Conservation (phyloP, 2,797 vertebrate genomes). For the Oreochromis grahami region DNA sequence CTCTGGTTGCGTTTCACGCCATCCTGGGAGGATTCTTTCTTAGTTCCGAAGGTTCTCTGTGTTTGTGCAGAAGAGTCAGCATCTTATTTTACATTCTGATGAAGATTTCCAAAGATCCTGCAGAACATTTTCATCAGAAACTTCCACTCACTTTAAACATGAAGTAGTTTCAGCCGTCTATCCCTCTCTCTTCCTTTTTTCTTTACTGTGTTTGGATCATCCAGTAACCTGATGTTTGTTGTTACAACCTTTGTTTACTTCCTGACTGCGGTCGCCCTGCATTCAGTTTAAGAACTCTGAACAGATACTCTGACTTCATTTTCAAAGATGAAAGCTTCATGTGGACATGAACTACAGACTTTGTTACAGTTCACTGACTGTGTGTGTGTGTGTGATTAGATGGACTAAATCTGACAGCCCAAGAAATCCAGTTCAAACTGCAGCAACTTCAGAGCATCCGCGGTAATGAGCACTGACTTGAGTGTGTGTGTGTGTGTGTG, state of each 20-base stretch:
- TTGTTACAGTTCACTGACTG: neutral
- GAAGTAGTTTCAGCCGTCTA: neutral
- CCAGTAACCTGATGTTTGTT: neutral
- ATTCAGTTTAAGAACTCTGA: neutral
- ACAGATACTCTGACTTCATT: neutral
- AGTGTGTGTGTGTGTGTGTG: no score
- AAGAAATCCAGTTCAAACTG: constrained; percentile 14
- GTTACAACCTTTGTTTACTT: neutral
- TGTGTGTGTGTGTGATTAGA: neutral
- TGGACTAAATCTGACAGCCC: constrained; percentile 19
- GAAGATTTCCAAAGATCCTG: neutral
- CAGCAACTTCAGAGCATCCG: neutral
- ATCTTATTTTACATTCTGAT: neutral
- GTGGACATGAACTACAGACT: neutral
- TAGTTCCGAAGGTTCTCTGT: accelerated
- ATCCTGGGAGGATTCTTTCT: neutral
- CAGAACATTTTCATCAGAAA: neutral
- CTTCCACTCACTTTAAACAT: neutral
- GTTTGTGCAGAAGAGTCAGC: neutral
- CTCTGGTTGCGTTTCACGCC: neutral
- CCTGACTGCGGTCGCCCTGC: neutral
- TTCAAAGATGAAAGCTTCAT: neutral
- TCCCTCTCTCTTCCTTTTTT: neutral
- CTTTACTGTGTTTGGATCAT: neutral
- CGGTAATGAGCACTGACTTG: constrained; percentile 11